These are phyloP conservation scores for Acanthosepion pharaonis DNA, from an alignment of 2,888 invertebrate genomes.

Conservation along the genomic window DNA sequence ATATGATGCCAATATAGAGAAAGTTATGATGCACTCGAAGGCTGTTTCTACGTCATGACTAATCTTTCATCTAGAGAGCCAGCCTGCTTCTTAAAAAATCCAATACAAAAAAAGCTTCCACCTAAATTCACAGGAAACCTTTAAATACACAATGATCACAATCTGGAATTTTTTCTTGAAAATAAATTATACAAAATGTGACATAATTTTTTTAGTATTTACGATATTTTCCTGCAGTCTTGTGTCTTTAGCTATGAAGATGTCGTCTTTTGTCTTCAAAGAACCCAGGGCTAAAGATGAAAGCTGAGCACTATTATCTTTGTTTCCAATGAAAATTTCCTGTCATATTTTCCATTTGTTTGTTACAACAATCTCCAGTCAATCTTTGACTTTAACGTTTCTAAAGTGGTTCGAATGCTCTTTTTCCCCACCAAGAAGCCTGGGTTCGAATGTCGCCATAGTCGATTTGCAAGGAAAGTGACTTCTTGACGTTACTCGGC, in stretches of 20 bases:
- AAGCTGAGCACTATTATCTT: too few species aligned
- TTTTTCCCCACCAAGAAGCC: too few species aligned
- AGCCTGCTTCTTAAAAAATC: background rate
- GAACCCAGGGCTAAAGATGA: background rate
- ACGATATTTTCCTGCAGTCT: background rate
- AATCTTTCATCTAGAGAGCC: background rate
- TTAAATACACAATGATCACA: background rate
- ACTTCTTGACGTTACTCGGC: too few species aligned
- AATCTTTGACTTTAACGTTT: too few species aligned
- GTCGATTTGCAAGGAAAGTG: too few species aligned
- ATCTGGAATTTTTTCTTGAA: background rate
- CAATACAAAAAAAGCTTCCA: background rate
- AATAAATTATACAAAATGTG: background rate
- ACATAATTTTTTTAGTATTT: background rate
- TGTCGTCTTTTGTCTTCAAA: background rate
- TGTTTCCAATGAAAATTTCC: too few species aligned
- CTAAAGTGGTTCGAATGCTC: too few species aligned
- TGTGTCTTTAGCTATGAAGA: background rate
- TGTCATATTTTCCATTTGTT: too few species aligned
- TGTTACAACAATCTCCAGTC: too few species aligned
- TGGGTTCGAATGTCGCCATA: too few species aligned
- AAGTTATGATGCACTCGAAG: background rate
- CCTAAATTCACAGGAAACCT: background rate
- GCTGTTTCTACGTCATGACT: background rate
- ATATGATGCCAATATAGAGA: background rate